Percentiles rank a stretch among this genome's conserved stretches.
phyloP scores from a whole-genome alignment of 2,113 vertebrate genomes.

The Nymphicus hollandicus region DNA sequence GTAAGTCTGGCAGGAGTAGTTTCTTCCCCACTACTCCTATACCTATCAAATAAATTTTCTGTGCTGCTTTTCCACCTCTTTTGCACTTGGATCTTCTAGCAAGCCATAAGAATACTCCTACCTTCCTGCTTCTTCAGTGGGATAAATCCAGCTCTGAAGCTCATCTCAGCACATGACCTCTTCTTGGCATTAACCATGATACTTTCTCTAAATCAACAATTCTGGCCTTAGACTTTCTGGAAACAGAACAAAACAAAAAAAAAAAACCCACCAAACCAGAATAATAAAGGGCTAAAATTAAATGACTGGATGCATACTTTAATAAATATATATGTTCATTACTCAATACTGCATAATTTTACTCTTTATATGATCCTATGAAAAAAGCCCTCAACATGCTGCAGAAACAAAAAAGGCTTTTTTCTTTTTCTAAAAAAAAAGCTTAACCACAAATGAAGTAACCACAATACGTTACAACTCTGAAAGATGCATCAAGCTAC shows the following conservation, averaged over 20 bases:
- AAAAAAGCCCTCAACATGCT: background rate
- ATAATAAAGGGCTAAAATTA: background rate
- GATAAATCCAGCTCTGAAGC: background rate
- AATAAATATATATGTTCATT: background rate
- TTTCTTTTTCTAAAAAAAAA: background rate
- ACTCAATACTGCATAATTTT: background rate
- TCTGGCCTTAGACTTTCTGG: background rate
- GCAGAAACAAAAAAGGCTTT: background rate
- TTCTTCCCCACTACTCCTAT: background rate
- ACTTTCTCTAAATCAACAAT: background rate
- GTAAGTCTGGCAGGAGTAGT: background rate
- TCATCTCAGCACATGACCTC: background rate
- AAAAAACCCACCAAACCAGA: background rate
- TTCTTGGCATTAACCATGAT: background rate
- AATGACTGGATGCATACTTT: rapidly evolving
- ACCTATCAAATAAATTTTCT: background rate
- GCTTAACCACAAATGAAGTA: background rate
- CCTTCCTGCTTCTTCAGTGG: background rate
- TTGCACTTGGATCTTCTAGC: background rate
- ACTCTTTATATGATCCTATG: background rate
- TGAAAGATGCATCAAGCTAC: background rate
- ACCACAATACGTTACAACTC: background rate
- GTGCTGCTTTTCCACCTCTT: background rate
- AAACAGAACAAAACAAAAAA: background rate
- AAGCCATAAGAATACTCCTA: background rate